phyloP scores from a whole-genome alignment of 2,113 vertebrate species.

The Ailuropoda melanoleuca region DNA sequence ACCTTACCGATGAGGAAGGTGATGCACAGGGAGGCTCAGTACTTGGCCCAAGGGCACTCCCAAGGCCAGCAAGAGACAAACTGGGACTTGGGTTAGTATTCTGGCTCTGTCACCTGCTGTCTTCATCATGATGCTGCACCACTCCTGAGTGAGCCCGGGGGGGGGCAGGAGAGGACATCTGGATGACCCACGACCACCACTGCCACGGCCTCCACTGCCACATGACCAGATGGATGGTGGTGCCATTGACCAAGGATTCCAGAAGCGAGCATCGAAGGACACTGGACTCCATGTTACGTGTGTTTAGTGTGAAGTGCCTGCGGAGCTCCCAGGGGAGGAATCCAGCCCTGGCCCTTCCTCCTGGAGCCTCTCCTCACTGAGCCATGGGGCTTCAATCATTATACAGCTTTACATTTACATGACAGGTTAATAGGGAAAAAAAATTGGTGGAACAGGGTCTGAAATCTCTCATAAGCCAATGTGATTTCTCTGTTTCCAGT shows the following conservation, averaged over 20 bases:
- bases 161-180: neutral
- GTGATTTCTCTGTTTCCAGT: slow-evolving; percentile 44
- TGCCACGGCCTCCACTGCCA: neutral
- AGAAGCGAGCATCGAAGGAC: neutral
- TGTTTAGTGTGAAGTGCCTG: neutral
- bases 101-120: too few relatives aligned
- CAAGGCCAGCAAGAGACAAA: neutral
- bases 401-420: neutral
- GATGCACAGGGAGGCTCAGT: neutral
- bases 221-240: neutral
- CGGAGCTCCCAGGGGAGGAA: neutral
- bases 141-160: neutral
- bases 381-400: neutral
- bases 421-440: neutral
- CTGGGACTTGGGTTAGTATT: neutral
- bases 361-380: neutral
- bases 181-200: neutral
- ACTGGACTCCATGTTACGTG: fast-evolving
- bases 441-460: neutral
- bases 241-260: neutral
- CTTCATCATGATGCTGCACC: neutral
- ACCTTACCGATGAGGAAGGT: neutral
- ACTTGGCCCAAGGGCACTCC: neutral
- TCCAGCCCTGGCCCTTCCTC: neutral
- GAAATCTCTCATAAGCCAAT: neutral